Evolutionary conservation across 2,888 invertebrate genomes (phyloP), one percentile per base, ranked within the genome.

Genomic region (Idaea straminata): DNA sequence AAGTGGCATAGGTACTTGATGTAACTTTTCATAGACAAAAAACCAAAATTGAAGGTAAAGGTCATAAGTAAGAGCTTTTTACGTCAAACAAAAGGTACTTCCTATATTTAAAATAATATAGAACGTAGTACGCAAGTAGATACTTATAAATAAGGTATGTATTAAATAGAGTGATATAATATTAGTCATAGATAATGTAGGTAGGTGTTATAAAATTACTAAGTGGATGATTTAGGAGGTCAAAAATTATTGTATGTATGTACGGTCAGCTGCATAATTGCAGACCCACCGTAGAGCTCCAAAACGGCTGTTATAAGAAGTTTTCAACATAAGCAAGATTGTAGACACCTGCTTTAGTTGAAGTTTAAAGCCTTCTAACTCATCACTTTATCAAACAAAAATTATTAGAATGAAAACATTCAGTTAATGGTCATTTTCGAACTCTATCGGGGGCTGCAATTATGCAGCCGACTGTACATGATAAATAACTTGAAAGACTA

Each of bases 41-140:
- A 61, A 66, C 16, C 38, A 63, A 64, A 64, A 62, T 65, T 62
- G 68, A 72, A 69, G 68, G 71, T 65, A 66, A 71, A 72, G 68
- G 69, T 68, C 67, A 70, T 65, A 38, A 63, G 64, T 69, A 68
- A 70, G 68, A 58, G 64, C 64, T 59, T 62, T 13, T 65, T 68
- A 64, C 61, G 68, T 66, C 62, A 62, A 57, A 67, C 61, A 63
- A 64, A n/a, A n/a, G n/a, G n/a, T 65, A 61, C 35, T 38, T 59
- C 59, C 59, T 59, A 34, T 25, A 59, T 47, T 47, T 47, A 10
- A 47, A 5, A 62, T 63, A 66, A 62, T 61, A 59, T 61, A 47
- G 10, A 4, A 47, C 47, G 13, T 47, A 47, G 47, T 47, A 47
- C 4, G 25, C 3, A 25, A 3, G 25, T 25, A n/a, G n/a, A n/a